These are phyloP conservation scores for Eupelmus urozonus DNA, from an alignment of 2,888 invertebrate genomes.

Conservation along the genomic window DNA sequence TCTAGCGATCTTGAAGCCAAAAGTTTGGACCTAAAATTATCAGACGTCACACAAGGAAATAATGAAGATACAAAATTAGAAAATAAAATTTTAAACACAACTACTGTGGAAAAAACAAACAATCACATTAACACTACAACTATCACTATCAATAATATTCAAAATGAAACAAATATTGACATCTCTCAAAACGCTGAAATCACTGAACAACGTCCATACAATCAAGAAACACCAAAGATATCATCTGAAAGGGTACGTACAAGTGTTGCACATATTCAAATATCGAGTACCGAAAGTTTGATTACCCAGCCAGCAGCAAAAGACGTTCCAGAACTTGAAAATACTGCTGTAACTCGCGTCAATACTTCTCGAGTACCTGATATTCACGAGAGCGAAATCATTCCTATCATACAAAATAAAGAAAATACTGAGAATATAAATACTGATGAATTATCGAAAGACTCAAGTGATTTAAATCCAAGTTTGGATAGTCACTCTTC, in stretches of 20 bases:
- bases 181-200: not conserved
- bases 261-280: constrained; percentile 35
- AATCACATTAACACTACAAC: not conserved
- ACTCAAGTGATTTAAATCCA: constrained; percentile 1
- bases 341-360: not conserved
- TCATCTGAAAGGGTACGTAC: constrained; percentile 47
- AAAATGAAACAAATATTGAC: constrained; percentile 4
- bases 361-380: not conserved
- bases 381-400: constrained; percentile 16
- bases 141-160: not conserved
- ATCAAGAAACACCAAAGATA: constrained; percentile 9
- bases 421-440: not conserved
- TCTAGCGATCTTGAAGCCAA: too few relatives aligned
- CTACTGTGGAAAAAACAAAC: not conserved
- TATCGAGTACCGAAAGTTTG: constrained; percentile 8
- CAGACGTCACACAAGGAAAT: too few relatives aligned
- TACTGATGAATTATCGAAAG: too few relatives aligned
- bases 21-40: too few relatives aligned
- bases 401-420: constrained; percentile 10
- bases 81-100: too few relatives aligned
- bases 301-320: not conserved
- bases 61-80: too few relatives aligned
- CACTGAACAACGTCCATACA: not conserved
- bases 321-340: constrained; percentile 4
- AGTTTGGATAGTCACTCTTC: constrained; percentile 35